phyloP scores from a whole-genome alignment of 1,140 invertebrate species.

The Drosophila grimshawi region DNA sequence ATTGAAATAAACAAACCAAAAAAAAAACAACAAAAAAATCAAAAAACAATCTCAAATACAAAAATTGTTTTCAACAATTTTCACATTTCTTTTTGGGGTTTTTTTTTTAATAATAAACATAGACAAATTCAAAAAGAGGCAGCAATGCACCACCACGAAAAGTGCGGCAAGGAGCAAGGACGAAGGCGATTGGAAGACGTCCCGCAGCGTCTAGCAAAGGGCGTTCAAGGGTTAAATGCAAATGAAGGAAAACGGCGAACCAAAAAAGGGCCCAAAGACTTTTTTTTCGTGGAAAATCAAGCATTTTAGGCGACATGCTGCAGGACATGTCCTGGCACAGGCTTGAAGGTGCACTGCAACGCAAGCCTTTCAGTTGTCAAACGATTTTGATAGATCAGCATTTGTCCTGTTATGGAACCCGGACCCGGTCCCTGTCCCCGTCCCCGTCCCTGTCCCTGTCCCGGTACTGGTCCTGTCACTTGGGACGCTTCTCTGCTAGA shows the following conservation, averaged over 20 bases:
- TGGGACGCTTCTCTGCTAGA: conserved; percentile 16
- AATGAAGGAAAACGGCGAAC: conserved; percentile 47
- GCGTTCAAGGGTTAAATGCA: conserved; percentile 68
- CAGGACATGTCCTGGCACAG: conserved; percentile 51
- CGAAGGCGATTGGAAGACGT: conserved; percentile 18
- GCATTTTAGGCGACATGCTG: conserved; percentile 25
- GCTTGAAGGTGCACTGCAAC: neutral
- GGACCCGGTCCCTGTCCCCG: conserved; percentile 1
- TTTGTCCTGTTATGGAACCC: conserved; percentile 13
- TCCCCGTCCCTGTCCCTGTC: neutral
- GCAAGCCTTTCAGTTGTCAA: conserved; percentile 53
- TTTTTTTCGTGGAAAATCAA: conserved; percentile 26
- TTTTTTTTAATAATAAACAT: conserved; percentile 54
- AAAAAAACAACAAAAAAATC: neutral
- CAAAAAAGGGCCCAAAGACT: conserved; percentile 3
- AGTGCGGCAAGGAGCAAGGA: conserved; percentile 8
- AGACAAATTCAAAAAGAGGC: conserved; percentile 12
- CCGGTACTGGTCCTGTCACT: conserved; percentile 10
- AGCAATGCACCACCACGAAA: conserved; percentile 9
- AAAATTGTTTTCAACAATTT: conserved; percentile 34
- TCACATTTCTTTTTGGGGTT: conserved; percentile 7
- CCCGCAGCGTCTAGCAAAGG: conserved; percentile 20
- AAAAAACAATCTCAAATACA: neutral
- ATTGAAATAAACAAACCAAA: conserved; percentile 51
- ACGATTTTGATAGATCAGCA: conserved; percentile 59